phyloP scores from a whole-genome alignment of 2,888 invertebrate species.

The Formica aserva region DNA sequence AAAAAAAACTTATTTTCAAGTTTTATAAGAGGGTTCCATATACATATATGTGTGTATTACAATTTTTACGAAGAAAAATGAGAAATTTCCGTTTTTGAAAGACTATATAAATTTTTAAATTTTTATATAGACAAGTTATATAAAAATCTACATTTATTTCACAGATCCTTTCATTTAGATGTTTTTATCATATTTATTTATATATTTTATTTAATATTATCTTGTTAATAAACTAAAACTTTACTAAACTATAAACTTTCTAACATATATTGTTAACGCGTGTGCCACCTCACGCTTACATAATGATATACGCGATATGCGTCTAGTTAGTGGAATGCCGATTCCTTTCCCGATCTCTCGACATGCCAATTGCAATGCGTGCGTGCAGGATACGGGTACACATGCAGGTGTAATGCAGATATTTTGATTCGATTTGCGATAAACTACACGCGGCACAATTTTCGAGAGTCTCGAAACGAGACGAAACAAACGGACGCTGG shows the following conservation, averaged over 20 bases:
- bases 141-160: background rate
- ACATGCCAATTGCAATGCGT: conserved; percentile 12
- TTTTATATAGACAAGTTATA: background rate
- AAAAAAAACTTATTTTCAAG: background rate
- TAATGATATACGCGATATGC: conserved; percentile 23
- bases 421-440: conserved; percentile 59
- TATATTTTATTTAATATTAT: background rate
- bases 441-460: conserved; percentile 56
- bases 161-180: background rate
- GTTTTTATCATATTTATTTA: background rate
- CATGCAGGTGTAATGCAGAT: conserved; percentile 55
- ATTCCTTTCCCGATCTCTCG: conserved; percentile 58
- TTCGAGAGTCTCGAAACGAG: conserved; percentile 33
- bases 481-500: conserved; percentile 59
- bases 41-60: background rate
- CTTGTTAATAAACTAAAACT: background rate
- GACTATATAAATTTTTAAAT: background rate
- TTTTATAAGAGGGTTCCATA: background rate
- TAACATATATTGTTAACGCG: background rate
- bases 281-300: background rate
- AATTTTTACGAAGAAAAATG: background rate
- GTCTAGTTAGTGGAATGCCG: conserved; percentile 31
- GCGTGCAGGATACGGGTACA: conserved; percentile 29
- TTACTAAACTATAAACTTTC: background rate
- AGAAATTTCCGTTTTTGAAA: background rate